Base-by-base conservation (phyloP, 2,113 vertebrate genomes). In the Anarhynchus alexandrinus region DNA sequence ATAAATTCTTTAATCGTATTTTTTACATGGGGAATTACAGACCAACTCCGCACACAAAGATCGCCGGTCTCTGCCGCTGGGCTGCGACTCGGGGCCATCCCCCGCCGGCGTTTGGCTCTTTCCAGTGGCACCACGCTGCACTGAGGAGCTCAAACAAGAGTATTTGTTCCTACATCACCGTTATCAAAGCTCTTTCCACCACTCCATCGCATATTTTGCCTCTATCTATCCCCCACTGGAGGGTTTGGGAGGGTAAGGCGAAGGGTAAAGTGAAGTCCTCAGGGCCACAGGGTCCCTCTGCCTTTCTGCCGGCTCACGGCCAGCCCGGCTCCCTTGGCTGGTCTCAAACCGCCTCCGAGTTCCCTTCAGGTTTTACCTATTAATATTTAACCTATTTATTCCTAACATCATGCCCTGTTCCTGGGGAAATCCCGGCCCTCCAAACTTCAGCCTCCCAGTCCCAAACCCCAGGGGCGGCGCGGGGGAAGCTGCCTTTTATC, bases 301-400 rank as follows among this genome's bases (percentile, higher is more conserved):
- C 47, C 36, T 52, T 45, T 22, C 66, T 51, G 49, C 49, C 6
- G 3, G 52, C 74, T 62, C 59, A 2, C 0, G 5, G 57, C 70
- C 38, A 21, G 4, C 22, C 38, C 0, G 0, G 5, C 34, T 59
- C 40, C 80, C 47, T 54, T 2, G 1, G 11, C 38, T 34, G n/a
- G 6, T 3, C 7, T 12, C 58, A 72, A 64, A 32, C 47, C 4
- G 2, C 30, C 55, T 52, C 42, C 0, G 2, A 65, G 52, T 36
- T 88, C 52, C 52, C 29, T 34, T 27, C 40, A 32, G 23, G 6
- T 52, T 88, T 71, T 64, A 71, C 22, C 32, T 58, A 9, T 21
- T 34, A 19, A 54, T 52, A 43, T 27, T 73, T 15, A 61, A 76
- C 52, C n/a, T 23, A 9, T 16, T 59, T 51, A 15, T 57, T 70